Conservation (phyloP, 2,113 vertebrate species). For the Grus americana region DNA sequence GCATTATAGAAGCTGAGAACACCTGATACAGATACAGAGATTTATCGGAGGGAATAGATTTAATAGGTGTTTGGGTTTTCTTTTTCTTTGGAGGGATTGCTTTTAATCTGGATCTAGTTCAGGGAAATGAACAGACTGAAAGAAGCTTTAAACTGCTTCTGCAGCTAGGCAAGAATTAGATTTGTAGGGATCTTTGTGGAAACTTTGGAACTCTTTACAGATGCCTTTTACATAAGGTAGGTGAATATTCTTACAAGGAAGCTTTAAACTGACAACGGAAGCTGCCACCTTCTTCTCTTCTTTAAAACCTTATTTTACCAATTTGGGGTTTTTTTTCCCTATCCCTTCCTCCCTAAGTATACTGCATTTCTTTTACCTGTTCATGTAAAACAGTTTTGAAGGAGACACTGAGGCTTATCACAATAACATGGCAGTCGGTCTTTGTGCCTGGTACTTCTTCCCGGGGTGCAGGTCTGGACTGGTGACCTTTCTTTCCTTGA, state of each 20-base stretch:
- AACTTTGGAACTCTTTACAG: not conserved
- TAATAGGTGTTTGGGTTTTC: not conserved
- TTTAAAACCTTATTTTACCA: not conserved
- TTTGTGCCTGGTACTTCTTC: not conserved
- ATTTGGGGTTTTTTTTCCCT: not conserved
- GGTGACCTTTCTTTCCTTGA: not conserved
- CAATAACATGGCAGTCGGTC: accelerated
- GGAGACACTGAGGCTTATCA: not conserved
- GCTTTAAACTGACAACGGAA: not conserved
- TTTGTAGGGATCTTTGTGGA: not conserved
- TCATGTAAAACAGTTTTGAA: not conserved
- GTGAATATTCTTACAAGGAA: not conserved
- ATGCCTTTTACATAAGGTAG: not conserved
- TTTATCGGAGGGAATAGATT: not conserved
- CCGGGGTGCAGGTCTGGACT: not conserved
- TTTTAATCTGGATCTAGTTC: conserved; percentile 42
- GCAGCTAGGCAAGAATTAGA: not conserved
- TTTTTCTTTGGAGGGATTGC: conserved; percentile 8
- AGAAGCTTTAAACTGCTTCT: conserved; percentile 34
- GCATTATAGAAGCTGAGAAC: not conserved
- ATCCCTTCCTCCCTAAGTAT: not conserved
- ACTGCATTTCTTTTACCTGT: not conserved
- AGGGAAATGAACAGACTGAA: conserved; percentile 3
- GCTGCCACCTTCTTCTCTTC: not conserved
- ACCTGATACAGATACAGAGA: not conserved